Evolutionary conservation across 2,797 vertebrate genomes (phyloP).

Genomic region (Psittacula echo): DNA sequence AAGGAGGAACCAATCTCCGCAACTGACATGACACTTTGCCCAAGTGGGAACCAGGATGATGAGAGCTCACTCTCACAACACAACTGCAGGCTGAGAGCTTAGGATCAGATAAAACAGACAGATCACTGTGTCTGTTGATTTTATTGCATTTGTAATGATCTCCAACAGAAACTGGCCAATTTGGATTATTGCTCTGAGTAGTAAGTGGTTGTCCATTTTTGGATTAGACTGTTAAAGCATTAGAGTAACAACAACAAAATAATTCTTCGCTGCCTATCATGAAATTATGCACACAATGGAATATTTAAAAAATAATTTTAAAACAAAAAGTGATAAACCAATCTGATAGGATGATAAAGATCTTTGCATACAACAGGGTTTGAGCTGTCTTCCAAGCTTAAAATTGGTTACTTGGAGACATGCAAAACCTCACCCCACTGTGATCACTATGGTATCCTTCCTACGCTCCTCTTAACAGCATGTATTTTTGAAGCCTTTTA

Average conservation of each 20-base stretch:
- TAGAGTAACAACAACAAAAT: background rate
- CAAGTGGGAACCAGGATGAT: background rate
- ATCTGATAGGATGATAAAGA: background rate
- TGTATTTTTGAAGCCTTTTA: background rate
- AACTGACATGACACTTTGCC: background rate
- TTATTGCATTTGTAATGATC: background rate
- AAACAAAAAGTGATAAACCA: background rate
- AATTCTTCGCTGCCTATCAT: background rate
- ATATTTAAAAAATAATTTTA: background rate
- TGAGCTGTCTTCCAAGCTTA: background rate
- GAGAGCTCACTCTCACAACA: background rate
- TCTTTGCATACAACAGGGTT: background rate
- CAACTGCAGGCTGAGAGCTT: background rate
- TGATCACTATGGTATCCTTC: rapidly evolving
- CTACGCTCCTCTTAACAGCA: background rate
- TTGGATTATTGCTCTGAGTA: background rate
- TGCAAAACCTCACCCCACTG: background rate
- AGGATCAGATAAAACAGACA: background rate
- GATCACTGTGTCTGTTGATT: background rate
- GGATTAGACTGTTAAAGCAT: background rate
- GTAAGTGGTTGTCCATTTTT: background rate
- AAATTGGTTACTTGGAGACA: background rate
- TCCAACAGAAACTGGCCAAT: background rate
- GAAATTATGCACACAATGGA: rapidly evolving
- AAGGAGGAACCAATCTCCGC: background rate